phyloP scores from a whole-genome alignment of 2,888 invertebrate species.

The Phanerotoma sp. region DNA sequence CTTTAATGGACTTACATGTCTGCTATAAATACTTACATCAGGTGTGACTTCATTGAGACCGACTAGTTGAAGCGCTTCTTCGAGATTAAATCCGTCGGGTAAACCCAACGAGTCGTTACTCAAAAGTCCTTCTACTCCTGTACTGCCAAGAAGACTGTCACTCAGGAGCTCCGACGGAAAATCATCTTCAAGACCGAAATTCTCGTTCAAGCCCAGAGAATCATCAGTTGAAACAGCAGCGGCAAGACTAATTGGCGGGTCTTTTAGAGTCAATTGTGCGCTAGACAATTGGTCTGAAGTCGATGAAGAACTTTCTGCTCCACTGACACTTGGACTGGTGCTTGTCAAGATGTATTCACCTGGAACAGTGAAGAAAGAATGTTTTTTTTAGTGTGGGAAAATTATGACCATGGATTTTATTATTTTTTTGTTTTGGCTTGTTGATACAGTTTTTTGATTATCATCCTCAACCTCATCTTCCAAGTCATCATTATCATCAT shows the following conservation, averaged over 20 bases:
- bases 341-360: slow-evolving; percentile 57
- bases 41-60: slow-evolving; percentile 67
- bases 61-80: slow-evolving; percentile 74
- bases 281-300: slow-evolving; percentile 40
- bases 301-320: slow-evolving; percentile 33
- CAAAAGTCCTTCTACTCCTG: slow-evolving; percentile 50
- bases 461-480: too few relatives aligned
- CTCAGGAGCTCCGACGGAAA: slow-evolving; percentile 50
- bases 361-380: slow-evolving; percentile 35
- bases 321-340: slow-evolving; percentile 37
- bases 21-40: slow-evolving; percentile 52
- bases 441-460: too few relatives aligned
- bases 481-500: too few relatives aligned
- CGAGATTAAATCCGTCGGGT: slow-evolving; percentile 68
- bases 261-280: slow-evolving; percentile 44
- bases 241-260: slow-evolving; percentile 45
- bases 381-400: background rate
- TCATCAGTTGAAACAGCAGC: too few relatives aligned
- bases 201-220: slow-evolving; percentile 49
- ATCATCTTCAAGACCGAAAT: slow-evolving; percentile 53
- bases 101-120: slow-evolving; percentile 58
- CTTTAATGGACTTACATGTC: too few relatives aligned
- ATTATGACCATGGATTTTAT: background rate
- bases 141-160: slow-evolving; percentile 43
- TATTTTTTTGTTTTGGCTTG: too few relatives aligned